Base-by-base conservation (phyloP, 2,888 invertebrate genomes). In the Lissonota sp. region DNA sequence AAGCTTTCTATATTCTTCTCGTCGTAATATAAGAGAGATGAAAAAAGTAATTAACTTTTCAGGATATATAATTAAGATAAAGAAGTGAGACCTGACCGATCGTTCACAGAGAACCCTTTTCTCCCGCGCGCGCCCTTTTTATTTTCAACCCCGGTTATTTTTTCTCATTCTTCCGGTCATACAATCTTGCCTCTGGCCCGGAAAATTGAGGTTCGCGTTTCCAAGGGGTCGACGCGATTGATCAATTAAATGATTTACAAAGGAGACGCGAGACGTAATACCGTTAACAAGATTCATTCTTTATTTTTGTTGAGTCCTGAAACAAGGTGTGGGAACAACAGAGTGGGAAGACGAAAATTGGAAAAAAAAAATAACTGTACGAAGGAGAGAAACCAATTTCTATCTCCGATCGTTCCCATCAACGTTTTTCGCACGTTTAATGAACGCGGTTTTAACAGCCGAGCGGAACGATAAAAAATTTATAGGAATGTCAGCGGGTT, bases 31-130 rank as follows among this genome's bases (percentile, higher is more conserved):
- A 42, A 55, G 46, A 16, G 62, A 46, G 86, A 89, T 88, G 89
- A 90, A 90, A 91, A 90, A 90, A 90, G 87, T 90, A 91, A 91
- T 91, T 91, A 91, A 91, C 90, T 91, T 91, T 89, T 88, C 88
- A 86, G 88, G 90, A 91, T 81, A 78, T 64, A 81, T 91, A 91
- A 91, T 91, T 91, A 91, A 91, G 90, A 91, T 90, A 91, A 91
- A 89, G 87, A 88, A 84, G 83, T 84, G 84, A 89, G 87, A 91
- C 88, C 89, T 84, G 85, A 85, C 88, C 86, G 87, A 89, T 89
- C 87, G 86, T 83, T 73, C 74, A 77, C 66, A 78, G 86, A 75
- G 82, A 75, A 76, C 69, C 76, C 79, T 73, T 70, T 83, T 83
- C 73, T 83, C 67, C 78, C 75, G 78, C 77, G 80, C 80, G 79